Percentiles rank a stretch among this genome's conserved stretches.
Conservation (phyloP, 2,113 vertebrate genomes). For the Tychaedon coryphoeus region DNA sequence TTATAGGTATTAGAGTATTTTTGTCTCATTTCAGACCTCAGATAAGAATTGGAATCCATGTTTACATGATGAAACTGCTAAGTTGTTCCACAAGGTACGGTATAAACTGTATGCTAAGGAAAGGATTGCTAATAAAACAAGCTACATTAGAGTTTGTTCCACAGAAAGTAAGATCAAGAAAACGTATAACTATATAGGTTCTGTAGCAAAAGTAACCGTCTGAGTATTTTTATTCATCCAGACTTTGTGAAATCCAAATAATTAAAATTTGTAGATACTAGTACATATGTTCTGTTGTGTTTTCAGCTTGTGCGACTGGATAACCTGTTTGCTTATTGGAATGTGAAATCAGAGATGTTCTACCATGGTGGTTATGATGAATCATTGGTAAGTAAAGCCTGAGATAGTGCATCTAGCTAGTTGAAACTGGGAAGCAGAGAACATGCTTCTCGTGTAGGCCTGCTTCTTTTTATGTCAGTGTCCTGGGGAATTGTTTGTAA, state of each 20-base stretch:
- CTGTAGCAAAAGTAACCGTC: background rate
- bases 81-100: conserved; percentile 92
- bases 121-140: background rate
- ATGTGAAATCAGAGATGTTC: conserved; percentile 90
- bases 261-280: background rate
- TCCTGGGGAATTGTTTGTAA: background rate
- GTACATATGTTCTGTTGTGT: background rate
- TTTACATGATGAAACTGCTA: conserved; percentile 89
- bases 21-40: conserved; percentile 78
- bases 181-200: background rate
- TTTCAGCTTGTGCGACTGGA: conserved; percentile 89
- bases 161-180: background rate
- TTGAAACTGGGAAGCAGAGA: background rate
- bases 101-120: background rate
- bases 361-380: conserved; percentile 79
- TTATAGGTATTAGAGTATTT: background rate
- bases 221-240: background rate
- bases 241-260: background rate
- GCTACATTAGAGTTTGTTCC: background rate
- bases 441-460: background rate
- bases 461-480: background rate
- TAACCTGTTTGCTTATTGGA: conserved; percentile 97
- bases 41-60: conserved; percentile 92
- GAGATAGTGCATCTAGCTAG: background rate
- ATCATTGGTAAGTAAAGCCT: conserved; percentile 83